Evolutionary conservation across 1,140 invertebrate genomes (phyloP).

Genomic region (Drosophila sp.): DNA sequence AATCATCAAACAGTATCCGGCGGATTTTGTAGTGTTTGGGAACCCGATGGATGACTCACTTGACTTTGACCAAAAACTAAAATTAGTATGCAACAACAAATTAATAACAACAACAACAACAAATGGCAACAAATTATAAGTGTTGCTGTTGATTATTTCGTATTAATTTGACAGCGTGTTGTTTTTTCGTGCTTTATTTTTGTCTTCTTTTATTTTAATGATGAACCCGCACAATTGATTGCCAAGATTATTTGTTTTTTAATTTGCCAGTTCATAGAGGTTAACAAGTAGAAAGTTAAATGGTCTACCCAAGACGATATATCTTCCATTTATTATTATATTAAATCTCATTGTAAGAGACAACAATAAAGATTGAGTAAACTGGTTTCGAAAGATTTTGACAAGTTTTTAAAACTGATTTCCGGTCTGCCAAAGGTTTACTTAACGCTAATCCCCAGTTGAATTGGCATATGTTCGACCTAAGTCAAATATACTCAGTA

Average conservation of each 20-base stretch:
- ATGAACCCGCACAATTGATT: slow-evolving; percentile 25
- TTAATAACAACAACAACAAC: slow-evolving; percentile 40
- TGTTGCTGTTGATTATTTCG: slow-evolving; percentile 42
- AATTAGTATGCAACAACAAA: slow-evolving; percentile 70
- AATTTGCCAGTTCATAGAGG: slow-evolving; percentile 34
- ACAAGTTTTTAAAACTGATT: slow-evolving; percentile 22
- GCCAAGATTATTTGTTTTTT: slow-evolving; percentile 29
- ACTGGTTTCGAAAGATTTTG: slow-evolving; percentile 37
- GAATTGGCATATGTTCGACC: slow-evolving; percentile 17
- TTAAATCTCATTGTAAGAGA: slow-evolving; percentile 2
- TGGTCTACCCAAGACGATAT: neutral
- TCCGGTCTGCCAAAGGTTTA: slow-evolving; percentile 28
- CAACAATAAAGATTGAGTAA: neutral
- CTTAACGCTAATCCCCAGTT: slow-evolving; percentile 26
- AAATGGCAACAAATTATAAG: slow-evolving; percentile 51
- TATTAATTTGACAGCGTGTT: slow-evolving; percentile 53
- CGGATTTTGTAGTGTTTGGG: slow-evolving; percentile 39
- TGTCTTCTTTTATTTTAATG: slow-evolving; percentile 21
- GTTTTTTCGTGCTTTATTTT: slow-evolving; percentile 21
- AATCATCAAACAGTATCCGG: slow-evolving; percentile 27
- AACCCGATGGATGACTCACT: slow-evolving; percentile 57
- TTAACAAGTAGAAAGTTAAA: slow-evolving; percentile 43
- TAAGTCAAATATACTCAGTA: slow-evolving; percentile 2
- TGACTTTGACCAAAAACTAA: slow-evolving; percentile 82
- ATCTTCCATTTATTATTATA: neutral